These are phyloP conservation scores for Ondatra zibethicus DNA, from an alignment of 2,113 vertebrate species.

Conservation along the genomic window DNA sequence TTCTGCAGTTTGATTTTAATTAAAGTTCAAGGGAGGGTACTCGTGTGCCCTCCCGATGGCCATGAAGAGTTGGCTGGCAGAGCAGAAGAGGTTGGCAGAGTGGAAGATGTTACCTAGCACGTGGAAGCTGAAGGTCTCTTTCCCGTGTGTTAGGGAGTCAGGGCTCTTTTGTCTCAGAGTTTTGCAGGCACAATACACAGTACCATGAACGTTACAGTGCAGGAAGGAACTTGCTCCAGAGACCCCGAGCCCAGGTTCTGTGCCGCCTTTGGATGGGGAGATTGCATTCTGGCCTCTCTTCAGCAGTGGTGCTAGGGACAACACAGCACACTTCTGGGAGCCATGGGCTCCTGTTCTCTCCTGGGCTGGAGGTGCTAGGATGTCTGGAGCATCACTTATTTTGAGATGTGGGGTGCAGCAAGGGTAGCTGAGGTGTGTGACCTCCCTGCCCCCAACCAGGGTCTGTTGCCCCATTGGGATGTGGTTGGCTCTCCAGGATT, in stretches of 20 bases:
- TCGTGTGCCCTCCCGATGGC: neutral
- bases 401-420: neutral
- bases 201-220: fast-evolving
- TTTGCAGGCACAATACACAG: neutral
- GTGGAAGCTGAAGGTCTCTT: neutral
- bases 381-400: neutral
- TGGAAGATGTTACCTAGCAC: neutral
- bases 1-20: neutral
- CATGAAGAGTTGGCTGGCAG: neutral
- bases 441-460: neutral
- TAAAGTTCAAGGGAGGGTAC: neutral
- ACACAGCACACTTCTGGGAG: neutral
- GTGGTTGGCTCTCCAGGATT: neutral
- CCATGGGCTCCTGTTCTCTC: too few relatives aligned
- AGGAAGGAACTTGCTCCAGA: fast-evolving
- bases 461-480: neutral
- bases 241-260: neutral
- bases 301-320: fast-evolving
- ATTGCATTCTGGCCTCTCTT: neutral
- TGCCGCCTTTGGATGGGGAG: fast-evolving
- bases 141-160: neutral
- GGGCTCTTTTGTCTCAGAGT: neutral
- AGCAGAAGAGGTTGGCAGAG: neutral
- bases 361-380: neutral
- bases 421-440: neutral